A percentile compares a stretch with the other conserved stretches of the same genome.
These are phyloP conservation scores for Macrotrachela quadricornifera DNA, from an alignment of 1,140 invertebrate species.

Conservation along the genomic window DNA sequence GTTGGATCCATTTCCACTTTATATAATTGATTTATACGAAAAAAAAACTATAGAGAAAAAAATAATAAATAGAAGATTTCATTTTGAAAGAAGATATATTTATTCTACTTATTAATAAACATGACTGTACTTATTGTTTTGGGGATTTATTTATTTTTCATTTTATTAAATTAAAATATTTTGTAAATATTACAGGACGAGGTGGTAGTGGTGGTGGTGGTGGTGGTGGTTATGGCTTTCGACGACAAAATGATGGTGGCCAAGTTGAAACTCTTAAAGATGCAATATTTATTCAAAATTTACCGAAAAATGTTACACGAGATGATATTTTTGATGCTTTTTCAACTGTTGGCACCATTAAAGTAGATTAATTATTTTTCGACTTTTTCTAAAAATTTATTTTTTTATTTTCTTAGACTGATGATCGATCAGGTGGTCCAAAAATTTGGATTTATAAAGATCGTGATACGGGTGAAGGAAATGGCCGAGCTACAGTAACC, in stretches of 20 bases:
- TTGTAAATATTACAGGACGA: no score
- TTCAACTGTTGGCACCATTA: slow-evolving; percentile 82
- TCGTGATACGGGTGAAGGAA: slow-evolving; percentile 66
- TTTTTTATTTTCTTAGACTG: slow-evolving; percentile 42
- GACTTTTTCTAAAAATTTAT: background rate
- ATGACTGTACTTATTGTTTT: no score
- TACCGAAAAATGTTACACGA: slow-evolving; percentile 59
- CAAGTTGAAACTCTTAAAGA: slow-evolving; percentile 41
- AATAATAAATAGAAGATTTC: no score
- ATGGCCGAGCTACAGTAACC: slow-evolving; percentile 88
- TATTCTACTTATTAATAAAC: no score
- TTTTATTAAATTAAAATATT: no score
- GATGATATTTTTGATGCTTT: slow-evolving; percentile 69
- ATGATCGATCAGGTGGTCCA: slow-evolving; percentile 70
- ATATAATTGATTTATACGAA: no score
- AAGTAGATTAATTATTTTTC: slow-evolving; percentile 47
- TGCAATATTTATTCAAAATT: slow-evolving; percentile 79
- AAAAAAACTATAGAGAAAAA: no score
- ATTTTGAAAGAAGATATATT: no score
- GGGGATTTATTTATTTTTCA: no score
- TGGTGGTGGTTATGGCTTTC: no score
- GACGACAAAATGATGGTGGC: background rate
- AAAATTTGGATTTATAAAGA: slow-evolving; percentile 97
- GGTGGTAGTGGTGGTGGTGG: no score
- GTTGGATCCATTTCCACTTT: no score